These are phyloP conservation scores for Melitaea athalia DNA, from an alignment of 2,888 invertebrate species.

Conservation along the genomic window DNA sequence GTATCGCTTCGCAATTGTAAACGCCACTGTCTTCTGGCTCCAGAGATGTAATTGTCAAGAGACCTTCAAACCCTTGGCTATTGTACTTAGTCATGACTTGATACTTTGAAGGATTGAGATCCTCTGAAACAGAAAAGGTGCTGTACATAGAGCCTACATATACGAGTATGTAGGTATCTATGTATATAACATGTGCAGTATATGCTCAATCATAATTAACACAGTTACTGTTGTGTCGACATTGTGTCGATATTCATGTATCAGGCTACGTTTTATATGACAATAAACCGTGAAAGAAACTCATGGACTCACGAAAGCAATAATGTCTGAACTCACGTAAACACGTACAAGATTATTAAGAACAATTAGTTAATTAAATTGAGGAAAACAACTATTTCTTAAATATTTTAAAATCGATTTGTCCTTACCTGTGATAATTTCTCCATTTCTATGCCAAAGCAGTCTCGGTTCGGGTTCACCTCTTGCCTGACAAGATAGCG, in stretches of 20 bases:
- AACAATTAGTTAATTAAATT: neutral
- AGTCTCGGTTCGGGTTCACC: constrained; percentile 68
- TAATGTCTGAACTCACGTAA: neutral
- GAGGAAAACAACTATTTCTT: neutral
- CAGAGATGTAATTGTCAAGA: constrained; percentile 61
- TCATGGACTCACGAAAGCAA: neutral
- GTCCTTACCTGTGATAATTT: constrained; percentile 54
- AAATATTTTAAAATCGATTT: neutral
- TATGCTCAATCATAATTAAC: no score
- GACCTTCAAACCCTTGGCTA: constrained; percentile 62
- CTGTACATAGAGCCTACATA: no score
- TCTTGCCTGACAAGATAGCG: constrained; percentile 62
- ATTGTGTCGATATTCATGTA: no score
- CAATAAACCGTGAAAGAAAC: no score
- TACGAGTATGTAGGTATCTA: no score
- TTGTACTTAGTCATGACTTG: constrained; percentile 64
- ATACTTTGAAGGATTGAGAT: constrained; percentile 55
- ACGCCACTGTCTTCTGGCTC: constrained; percentile 58
- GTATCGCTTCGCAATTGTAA: constrained; percentile 60
- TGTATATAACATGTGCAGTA: no score
- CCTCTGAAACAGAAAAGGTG: constrained; percentile 46
- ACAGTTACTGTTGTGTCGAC: no score
- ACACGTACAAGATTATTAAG: neutral
- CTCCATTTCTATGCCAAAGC: constrained; percentile 58
- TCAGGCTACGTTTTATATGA: no score